These are phyloP conservation scores for Passer domesticus DNA, from an alignment of 2,113 vertebrate genomes.

Conservation along the genomic window DNA sequence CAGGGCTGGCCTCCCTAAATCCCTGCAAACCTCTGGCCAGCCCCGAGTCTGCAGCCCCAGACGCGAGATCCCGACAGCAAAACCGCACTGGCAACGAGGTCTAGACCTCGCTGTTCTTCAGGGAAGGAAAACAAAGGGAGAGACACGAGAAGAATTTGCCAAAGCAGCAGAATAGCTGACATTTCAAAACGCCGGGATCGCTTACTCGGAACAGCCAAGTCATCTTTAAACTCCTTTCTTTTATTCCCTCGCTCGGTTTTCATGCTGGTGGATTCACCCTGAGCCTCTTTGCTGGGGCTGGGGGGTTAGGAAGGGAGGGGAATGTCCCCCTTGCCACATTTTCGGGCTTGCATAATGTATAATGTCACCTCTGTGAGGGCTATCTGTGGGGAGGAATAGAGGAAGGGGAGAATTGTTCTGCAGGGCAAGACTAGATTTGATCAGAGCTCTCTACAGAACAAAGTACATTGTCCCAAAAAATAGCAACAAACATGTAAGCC, in stretches of 20 bases:
- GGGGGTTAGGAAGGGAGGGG: background rate
- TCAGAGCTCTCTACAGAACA: background rate
- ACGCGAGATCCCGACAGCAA: background rate
- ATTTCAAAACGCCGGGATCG: slow-evolving; percentile 10
- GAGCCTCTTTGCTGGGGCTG: background rate
- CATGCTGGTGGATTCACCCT: fast-evolving
- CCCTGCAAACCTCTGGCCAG: background rate
- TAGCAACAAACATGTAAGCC: fast-evolving
- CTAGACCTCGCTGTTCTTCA: slow-evolving; percentile 41
- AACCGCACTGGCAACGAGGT: background rate
- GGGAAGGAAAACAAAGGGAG: slow-evolving; percentile 55
- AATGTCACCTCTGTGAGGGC: background rate
- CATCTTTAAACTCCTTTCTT: slow-evolving; percentile 29
- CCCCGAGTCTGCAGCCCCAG: slow-evolving; percentile 1
- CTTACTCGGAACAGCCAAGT: slow-evolving; percentile 10
- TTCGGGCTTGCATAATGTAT: background rate
- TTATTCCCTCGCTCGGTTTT: background rate
- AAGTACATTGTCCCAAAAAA: background rate
- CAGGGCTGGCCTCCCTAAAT: background rate
- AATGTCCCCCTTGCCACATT: background rate
- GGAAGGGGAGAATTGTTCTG: background rate
- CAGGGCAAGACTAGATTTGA: background rate
- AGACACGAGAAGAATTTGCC: slow-evolving; percentile 51
- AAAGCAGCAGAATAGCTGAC: slow-evolving; percentile 59
- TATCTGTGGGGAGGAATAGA: background rate